These are phyloP conservation scores for Athalia circularis DNA, from an alignment of 2,888 invertebrate genomes.

Conservation along the genomic window DNA sequence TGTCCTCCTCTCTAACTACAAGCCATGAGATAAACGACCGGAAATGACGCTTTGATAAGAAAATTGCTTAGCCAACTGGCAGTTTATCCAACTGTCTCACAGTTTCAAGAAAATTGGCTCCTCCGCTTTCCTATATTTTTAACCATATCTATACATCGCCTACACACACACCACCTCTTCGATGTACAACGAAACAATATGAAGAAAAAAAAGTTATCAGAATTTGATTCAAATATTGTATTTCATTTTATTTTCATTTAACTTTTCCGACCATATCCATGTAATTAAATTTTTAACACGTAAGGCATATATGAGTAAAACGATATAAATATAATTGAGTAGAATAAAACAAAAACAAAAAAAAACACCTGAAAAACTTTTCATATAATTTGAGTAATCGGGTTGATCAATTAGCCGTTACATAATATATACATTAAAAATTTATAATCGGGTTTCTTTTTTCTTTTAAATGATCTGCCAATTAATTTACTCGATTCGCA, in stretches of 20 bases:
- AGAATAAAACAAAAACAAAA: too few relatives aligned
- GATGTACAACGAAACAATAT: not conserved
- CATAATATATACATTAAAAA: too few relatives aligned
- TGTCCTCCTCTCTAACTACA: conserved; percentile 66
- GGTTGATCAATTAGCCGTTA: too few relatives aligned
- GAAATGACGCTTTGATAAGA: conserved; percentile 71
- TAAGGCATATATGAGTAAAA: too few relatives aligned
- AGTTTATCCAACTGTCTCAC: conserved; percentile 48
- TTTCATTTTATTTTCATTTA: too few relatives aligned
- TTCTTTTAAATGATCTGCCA: conserved; percentile 9
- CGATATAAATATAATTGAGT: too few relatives aligned
- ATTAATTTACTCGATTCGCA: conserved; percentile 21
- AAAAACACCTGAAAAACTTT: too few relatives aligned
- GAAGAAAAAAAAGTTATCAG: not conserved
- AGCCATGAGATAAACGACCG: conserved; percentile 71
- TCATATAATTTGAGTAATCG: too few relatives aligned
- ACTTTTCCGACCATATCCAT: too few relatives aligned
- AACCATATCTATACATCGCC: not conserved
- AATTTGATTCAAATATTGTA: too few relatives aligned
- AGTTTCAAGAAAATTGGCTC: conserved; percentile 62
- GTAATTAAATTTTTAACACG: too few relatives aligned
- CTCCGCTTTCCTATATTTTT: conserved; percentile 49
- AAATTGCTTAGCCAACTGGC: conserved; percentile 66
- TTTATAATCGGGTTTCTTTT: too few relatives aligned
- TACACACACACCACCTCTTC: not conserved